Percentiles rank a stretch among this genome's conserved stretches.
phyloP scores from a whole-genome alignment of 2,888 invertebrate species.

The Bimastos eiseni region DNA sequence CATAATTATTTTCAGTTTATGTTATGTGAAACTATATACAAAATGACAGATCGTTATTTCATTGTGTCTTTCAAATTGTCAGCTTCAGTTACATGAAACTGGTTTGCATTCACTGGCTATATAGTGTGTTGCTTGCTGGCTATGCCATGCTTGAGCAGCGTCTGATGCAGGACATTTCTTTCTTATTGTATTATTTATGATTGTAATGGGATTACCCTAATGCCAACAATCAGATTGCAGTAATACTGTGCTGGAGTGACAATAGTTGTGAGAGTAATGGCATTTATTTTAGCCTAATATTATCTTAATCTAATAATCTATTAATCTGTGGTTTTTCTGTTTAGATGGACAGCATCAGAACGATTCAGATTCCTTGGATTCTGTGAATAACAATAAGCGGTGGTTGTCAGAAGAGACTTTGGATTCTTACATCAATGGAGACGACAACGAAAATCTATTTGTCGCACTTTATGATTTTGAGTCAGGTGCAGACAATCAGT shows the following conservation, averaged over 20 bases:
- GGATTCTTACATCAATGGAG: conserved; percentile 69
- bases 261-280: neutral
- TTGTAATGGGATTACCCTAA: neutral
- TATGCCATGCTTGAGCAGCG: too few relatives aligned
- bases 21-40: too few relatives aligned
- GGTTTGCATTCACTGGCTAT: too few relatives aligned
- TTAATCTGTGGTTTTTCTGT: neutral
- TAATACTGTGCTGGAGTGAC: neutral
- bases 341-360: neutral
- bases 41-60: too few relatives aligned
- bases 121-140: too few relatives aligned
- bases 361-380: neutral
- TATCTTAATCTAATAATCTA: neutral
- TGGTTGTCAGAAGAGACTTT: neutral
- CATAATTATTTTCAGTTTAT: too few relatives aligned
- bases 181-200: too few relatives aligned
- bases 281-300: neutral
- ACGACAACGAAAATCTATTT: conserved; percentile 87
- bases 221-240: neutral
- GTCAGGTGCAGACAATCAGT: conserved; percentile 95
- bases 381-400: neutral
- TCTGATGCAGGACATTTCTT: too few relatives aligned
- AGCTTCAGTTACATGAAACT: too few relatives aligned
- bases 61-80: too few relatives aligned
- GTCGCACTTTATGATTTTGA: conserved; percentile 98